Evolutionary conservation across 2,888 invertebrate genomes (phyloP), one percentile per base, ranked within the genome.

Genomic region (Priocnemis perturbator): DNA sequence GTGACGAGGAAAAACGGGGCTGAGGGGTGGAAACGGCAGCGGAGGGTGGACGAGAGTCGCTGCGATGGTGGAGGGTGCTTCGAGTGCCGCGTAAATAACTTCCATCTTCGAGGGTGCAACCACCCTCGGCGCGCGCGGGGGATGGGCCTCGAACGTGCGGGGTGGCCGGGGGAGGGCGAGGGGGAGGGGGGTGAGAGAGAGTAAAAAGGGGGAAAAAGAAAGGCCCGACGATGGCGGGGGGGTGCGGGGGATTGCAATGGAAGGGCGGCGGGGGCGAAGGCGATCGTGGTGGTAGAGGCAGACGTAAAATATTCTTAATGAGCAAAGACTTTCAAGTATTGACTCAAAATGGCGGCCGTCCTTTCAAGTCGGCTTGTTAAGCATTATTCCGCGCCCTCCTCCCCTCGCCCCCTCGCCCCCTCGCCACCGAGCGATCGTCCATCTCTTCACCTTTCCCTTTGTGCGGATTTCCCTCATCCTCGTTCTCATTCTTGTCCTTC

Each of bases 311-410:
- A 88, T 87, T 87, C 87, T 87, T 88, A 88, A 88, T 87, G 88
- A 87, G 87, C 87, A 86, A 87, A 87, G 87, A 86, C 88, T 87
- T 87, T 87, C 87, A 88, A 87, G 87, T 88, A 87, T 88, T 87
- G 88, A 87, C 87, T 87, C 85, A 87, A 88, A 87, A 88, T 87
- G 88, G 87, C 86, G 85, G 81, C 83, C 84, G 81, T 85, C 83
- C 87, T 87, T 86, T 87, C 85, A 86, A 87, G 87, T 87, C 86
- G 81, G 86, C 87, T 87, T 87, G 87, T 87, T 88, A 87, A 86
- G 86, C 85, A 87, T 87, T 87, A 86, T 86, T 83, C 83, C 81
- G 69, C 78, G 69, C 78, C 74, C 69, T 73, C 70, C 52, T 57
- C 60, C 67, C 69, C 64, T 61, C 65, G 67, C 71, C 60, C 72